Evolutionary conservation across 2,888 invertebrate genomes (phyloP).

Genomic region (Erebia aethiops): DNA sequence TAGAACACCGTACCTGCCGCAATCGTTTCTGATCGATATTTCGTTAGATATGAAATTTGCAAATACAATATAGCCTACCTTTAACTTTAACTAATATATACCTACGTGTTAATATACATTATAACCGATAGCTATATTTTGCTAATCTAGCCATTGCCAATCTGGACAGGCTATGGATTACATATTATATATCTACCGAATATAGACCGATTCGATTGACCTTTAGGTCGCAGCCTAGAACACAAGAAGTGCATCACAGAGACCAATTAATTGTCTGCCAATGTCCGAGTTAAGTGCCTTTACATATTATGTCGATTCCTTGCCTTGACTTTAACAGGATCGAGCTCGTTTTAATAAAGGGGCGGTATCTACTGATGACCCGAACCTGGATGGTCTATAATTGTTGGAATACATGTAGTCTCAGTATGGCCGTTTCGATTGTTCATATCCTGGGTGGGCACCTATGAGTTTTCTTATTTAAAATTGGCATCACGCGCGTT

Average conservation of each 20-base stretch:
- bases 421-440: too few species aligned
- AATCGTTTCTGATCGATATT: slow-evolving; percentile 54
- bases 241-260: not conserved
- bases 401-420: too few species aligned
- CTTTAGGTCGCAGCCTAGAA: slow-evolving; percentile 6
- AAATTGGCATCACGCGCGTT: too few species aligned
- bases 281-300: not conserved
- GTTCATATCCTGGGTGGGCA: too few species aligned
- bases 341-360: not conserved
- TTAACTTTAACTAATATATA: too few species aligned
- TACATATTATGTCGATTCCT: not conserved
- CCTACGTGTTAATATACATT: too few species aligned
- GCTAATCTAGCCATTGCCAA: not conserved
- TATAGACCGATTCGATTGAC: not conserved
- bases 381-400: too few species aligned
- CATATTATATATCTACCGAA: not conserved
- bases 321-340: not conserved
- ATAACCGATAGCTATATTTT: not conserved
- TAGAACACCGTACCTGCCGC: slow-evolving; percentile 46
- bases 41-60: slow-evolving; percentile 26
- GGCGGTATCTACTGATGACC: not conserved
- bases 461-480: too few species aligned
- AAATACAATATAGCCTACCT: not conserved
- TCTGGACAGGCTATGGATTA: not conserved
- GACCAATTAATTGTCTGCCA: not conserved